Evolutionary conservation across 2,797 vertebrate species (phyloP), one percentile per base, ranked within the genome.

Genomic region (Spheniscus humboldti): DNA sequence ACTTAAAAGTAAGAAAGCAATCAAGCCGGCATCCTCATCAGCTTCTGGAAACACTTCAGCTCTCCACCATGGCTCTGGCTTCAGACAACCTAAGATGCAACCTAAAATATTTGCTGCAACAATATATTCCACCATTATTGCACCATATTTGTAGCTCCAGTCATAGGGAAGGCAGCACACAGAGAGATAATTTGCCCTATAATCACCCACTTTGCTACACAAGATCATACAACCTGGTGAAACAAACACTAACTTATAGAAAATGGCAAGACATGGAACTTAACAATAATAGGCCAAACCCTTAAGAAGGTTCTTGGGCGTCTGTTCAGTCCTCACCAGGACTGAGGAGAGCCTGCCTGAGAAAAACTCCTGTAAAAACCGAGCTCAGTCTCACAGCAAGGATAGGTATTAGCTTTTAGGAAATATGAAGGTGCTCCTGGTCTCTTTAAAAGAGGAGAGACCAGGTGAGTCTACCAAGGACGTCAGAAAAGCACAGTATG

Each of bases 1-100:
- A 94, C 59, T 97, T 96, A 97, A 96, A 95, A 95, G 82, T 92
- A 91, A 95, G 86, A 82, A 88, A 92, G 80, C 94, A 91, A 22
- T 86, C 90, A 90, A 94, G 76, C 48, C 18, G 2, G 47, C 84
- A 84, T 55, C 43, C 43, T 86, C 66, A 86, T 35, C 62, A 75
- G 56, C 76, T 82, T 71, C 79, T 91, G 75, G 62, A 96, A 94
- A 88, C 41, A 76, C 18, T 81, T 72, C 78, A 73, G 66, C 81
- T 93, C 33, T 91, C 37, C 62, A 90, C 76, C 55, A 81, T 8
- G 50, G 74, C 57, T 76, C 72, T 67, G 73, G 28, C 41, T 92
- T 89, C 60, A 83, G 45, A 83, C 27, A 71, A 17, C 13, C 25
- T 37, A 53, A 75, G 53, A 80, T 19, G 10, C 20, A 83, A 80